Base-by-base conservation (phyloP, 2,888 invertebrate genomes). In the Polyommatus icarus region DNA sequence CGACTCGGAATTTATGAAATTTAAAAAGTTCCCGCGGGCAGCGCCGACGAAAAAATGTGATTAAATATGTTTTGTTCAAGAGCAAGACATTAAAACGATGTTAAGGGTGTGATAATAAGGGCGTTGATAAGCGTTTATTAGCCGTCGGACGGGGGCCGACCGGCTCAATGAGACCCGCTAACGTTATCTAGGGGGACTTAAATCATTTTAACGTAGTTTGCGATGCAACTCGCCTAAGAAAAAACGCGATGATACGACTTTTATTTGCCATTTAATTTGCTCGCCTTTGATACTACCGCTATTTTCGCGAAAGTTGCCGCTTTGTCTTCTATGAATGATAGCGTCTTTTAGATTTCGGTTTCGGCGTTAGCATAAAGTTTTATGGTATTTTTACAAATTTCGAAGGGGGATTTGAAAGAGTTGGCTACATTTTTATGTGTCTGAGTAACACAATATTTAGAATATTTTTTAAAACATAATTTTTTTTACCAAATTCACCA, bases 31-130 rank as follows among this genome's bases (percentile, higher is more conserved):
- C 87, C 86, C 85, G 81, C 83, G 67, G 67, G 29, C 32, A 3
- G 67, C 15, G 32, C 77, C 84, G 85, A 87, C 87, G 87, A 89
- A 93, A 91, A 94, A 94, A 93, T 93, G 92, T 91, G 94, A 94
- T 94, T 94, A 94, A 94, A 94, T 94, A 94, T 94, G 94, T 94
- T 94, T 94, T 94, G 94, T 94, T 94, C 94, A 92, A 93, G 90
- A 92, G 93, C 92, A 92, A 91, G 92, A 93, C 94, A 94, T 94
- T 94, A 93, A 94, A 92, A 92, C 90, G 93, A 93, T 92, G 94
- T 93, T 94, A 93, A 94, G 94, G 94, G 94, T 93, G 94, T 92
- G 94, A 94, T 94, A 94, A 94, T 94, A 93, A 93, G 93, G 88
- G 89, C 90, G 92, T 91, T 94, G 94, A 94, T 94, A 94, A 94